phyloP scores from a whole-genome alignment of 2,888 invertebrate species.

The Neoitamus cyanurus region DNA sequence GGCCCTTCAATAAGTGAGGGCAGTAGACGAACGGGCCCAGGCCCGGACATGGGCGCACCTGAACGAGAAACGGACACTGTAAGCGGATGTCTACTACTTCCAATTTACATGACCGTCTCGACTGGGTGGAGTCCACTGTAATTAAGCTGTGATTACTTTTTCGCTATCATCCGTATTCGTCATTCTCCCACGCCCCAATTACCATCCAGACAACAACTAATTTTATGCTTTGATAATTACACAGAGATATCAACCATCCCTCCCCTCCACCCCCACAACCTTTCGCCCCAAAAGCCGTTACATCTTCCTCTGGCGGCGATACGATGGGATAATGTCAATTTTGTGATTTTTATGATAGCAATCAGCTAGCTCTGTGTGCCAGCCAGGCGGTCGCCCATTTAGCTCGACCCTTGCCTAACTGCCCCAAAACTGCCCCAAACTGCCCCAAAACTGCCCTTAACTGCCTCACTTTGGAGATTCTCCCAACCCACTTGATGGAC shows the following conservation, averaged over 20 bases:
- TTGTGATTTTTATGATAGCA: neutral
- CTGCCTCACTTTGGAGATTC: too few relatives aligned
- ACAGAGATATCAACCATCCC: neutral
- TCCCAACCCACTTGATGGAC: too few relatives aligned
- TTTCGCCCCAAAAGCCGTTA: neutral
- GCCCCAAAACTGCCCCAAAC: too few relatives aligned
- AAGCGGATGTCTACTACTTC: neutral
- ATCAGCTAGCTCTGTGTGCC: neutral
- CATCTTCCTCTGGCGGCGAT: neutral
- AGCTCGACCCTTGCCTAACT: too few relatives aligned
- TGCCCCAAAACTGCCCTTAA: too few relatives aligned
- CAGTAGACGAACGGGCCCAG: too few relatives aligned
- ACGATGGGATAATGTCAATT: neutral
- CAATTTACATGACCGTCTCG: constrained; percentile 8
- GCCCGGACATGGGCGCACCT: too few relatives aligned
- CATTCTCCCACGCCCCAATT: neutral
- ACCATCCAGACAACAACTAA: neutral
- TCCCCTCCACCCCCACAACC: too few relatives aligned
- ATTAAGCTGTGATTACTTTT: constrained; percentile 17
- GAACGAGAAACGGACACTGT: neutral
- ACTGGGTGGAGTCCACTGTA: constrained; percentile 6
- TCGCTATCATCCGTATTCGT: neutral
- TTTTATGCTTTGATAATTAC: neutral
- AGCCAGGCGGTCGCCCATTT: neutral
- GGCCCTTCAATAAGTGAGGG: neutral